Conservation (phyloP, 1,140 invertebrate species). For the Zaprionus davidi region DNA sequence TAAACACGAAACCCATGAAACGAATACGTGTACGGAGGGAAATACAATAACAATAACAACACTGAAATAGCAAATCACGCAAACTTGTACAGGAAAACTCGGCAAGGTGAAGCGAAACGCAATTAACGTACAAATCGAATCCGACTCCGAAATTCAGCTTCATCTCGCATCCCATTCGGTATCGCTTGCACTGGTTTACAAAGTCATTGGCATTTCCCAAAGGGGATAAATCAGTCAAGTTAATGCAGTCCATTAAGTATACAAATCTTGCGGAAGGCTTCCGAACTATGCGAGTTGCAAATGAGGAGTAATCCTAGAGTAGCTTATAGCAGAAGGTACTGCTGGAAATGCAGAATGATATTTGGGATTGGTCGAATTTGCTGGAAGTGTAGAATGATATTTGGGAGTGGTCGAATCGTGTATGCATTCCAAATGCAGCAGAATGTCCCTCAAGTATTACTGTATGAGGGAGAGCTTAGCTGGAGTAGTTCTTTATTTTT, state of each 20-base stretch:
- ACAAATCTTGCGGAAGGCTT: background rate
- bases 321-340: background rate
- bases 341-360: background rate
- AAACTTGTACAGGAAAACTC: conserved; percentile 35
- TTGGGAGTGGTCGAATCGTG: too few relatives aligned
- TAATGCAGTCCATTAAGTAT: background rate
- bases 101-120: conserved; percentile 18
- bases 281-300: background rate
- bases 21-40: background rate
- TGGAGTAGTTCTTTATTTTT: too few relatives aligned
- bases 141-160: conserved; percentile 11
- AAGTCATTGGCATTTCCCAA: conserved; percentile 23
- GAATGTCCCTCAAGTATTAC: too few relatives aligned
- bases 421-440: too few relatives aligned
- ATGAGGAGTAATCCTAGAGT: background rate
- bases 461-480: too few relatives aligned
- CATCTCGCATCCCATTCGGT: background rate
- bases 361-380: too few relatives aligned
- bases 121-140: conserved; percentile 32
- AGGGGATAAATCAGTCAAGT: background rate
- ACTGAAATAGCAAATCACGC: conserved; percentile 30
- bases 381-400: background rate
- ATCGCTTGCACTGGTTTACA: background rate
- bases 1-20: conserved; percentile 7
- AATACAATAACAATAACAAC: conserved; percentile 26